Conservation (phyloP, 2,888 invertebrate genomes). For the Craniophora ligustri region DNA sequence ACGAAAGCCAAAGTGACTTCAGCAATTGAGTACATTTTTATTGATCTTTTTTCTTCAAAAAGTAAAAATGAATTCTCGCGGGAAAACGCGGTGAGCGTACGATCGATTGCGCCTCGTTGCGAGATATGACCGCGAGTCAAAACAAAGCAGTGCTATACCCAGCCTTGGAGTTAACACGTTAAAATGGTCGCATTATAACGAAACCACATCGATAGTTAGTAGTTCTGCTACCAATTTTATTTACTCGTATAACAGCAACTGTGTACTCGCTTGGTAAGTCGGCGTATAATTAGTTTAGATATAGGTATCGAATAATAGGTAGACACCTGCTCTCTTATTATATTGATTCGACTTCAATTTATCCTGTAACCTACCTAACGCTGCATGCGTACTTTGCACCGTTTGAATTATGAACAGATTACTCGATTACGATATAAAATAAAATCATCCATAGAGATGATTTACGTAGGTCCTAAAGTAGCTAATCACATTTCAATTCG, state of each 20-base stretch:
- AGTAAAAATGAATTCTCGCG: conserved; percentile 54
- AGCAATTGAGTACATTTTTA: conserved; percentile 84
- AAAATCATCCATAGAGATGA: too few relatives aligned
- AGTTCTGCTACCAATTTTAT: conserved; percentile 29
- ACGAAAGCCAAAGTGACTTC: conserved; percentile 84
- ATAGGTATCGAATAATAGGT: too few relatives aligned
- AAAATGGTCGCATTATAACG: conserved; percentile 59
- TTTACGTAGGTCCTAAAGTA: too few relatives aligned
- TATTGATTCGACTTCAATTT: too few relatives aligned
- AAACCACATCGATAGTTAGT: conserved; percentile 26
- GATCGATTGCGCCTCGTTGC: conserved; percentile 69
- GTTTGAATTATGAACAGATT: too few relatives aligned
- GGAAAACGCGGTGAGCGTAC: conserved; percentile 66
- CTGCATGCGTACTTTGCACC: too few relatives aligned
- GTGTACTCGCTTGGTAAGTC: too few relatives aligned
- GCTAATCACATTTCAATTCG: too few relatives aligned
- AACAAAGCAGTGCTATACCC: conserved; percentile 66
- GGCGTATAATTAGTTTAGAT: too few relatives aligned
- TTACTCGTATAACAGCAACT: conserved; percentile 31
- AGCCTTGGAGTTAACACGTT: conserved; percentile 75
- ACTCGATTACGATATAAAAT: too few relatives aligned
- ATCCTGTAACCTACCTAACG: too few relatives aligned
- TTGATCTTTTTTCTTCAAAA: conserved; percentile 60
- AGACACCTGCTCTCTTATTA: too few relatives aligned
- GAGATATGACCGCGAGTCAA: conserved; percentile 74